Evolutionary conservation across 2,888 invertebrate species (phyloP).

Genomic region (Stenotaenia linearis): DNA sequence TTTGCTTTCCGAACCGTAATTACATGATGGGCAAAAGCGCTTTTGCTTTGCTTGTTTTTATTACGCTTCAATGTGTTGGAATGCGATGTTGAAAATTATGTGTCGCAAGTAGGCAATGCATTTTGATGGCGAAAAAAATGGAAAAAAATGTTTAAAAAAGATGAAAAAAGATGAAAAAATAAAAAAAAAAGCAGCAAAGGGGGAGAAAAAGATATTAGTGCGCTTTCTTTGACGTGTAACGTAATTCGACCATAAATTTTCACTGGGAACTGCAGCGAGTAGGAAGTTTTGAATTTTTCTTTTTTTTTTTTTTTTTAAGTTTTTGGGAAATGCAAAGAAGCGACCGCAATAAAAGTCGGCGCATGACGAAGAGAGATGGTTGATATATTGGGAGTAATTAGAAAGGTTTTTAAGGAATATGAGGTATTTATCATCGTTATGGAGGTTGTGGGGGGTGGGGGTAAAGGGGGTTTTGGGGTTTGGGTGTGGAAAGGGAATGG

Average conservation of each 20-base stretch:
- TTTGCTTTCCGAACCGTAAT: not conserved
- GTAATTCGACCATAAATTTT: constrained; percentile 21
- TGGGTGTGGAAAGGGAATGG: no score
- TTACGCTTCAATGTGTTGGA: not conserved
- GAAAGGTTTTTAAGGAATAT: not conserved
- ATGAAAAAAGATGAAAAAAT: not conserved
- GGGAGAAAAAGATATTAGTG: constrained; percentile 16
- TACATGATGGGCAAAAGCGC: not conserved
- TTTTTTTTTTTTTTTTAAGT: no score
- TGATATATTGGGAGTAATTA: not conserved
- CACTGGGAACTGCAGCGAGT: not conserved
- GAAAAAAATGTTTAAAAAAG: not conserved
- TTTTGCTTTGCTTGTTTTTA: not conserved
- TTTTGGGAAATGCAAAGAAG: not conserved
- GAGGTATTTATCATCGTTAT: no score
- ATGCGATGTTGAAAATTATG: constrained; percentile 19
- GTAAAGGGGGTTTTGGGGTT: no score
- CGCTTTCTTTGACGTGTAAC: constrained; percentile 26
- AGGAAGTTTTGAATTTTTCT: not conserved
- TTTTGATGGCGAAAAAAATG: not conserved
- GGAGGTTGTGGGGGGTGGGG: no score
- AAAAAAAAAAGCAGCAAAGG: not conserved
- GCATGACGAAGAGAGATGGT: not conserved
- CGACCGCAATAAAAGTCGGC: not conserved
- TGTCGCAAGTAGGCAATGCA: constrained; percentile 26